Percentiles rank a stretch among this genome's conserved stretches.
phyloP scores from a whole-genome alignment of 2,888 invertebrate species.

The Allacma fusca region DNA sequence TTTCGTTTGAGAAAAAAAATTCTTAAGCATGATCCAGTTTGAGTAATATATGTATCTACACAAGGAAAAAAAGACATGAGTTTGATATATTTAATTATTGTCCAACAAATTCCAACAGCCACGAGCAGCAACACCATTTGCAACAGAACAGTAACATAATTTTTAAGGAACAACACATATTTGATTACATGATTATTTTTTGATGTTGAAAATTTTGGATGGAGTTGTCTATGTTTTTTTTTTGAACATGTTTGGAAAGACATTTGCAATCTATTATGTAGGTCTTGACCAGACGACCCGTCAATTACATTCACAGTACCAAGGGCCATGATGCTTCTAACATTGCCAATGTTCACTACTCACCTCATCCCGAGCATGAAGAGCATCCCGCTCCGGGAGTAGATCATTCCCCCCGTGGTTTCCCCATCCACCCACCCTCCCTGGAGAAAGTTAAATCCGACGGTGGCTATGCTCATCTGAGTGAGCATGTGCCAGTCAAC shows the following conservation, averaged over 20 bases:
- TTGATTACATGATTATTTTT: background rate
- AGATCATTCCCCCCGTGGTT: conserved; percentile 57
- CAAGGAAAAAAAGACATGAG: too few relatives aligned
- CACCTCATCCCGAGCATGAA: conserved; percentile 58
- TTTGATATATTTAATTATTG: too few relatives aligned
- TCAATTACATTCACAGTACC: conserved; percentile 57
- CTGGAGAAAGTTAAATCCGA: conserved; percentile 32
- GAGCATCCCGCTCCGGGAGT: conserved; percentile 54
- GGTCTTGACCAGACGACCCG: conserved; percentile 58
- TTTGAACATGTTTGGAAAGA: conserved; percentile 26
- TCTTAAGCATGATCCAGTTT: too few relatives aligned
- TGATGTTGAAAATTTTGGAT: background rate
- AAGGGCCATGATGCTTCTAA: conserved; percentile 58
- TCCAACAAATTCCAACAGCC: background rate
- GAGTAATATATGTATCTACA: too few relatives aligned
- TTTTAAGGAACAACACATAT: background rate
- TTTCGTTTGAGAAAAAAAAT: too few relatives aligned
- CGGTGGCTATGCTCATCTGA: conserved; percentile 18
- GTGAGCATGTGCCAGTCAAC: conserved; percentile 39
- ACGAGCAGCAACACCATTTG: conserved; percentile 37
- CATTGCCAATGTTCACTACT: conserved; percentile 60
- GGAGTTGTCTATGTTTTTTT: background rate
- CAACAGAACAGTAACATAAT: conserved; percentile 36
- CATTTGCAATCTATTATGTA: conserved; percentile 36
- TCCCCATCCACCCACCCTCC: conserved; percentile 41